Base-by-base conservation (phyloP, 2,113 vertebrate genomes). In the Girardinichthys multiradiatus region DNA sequence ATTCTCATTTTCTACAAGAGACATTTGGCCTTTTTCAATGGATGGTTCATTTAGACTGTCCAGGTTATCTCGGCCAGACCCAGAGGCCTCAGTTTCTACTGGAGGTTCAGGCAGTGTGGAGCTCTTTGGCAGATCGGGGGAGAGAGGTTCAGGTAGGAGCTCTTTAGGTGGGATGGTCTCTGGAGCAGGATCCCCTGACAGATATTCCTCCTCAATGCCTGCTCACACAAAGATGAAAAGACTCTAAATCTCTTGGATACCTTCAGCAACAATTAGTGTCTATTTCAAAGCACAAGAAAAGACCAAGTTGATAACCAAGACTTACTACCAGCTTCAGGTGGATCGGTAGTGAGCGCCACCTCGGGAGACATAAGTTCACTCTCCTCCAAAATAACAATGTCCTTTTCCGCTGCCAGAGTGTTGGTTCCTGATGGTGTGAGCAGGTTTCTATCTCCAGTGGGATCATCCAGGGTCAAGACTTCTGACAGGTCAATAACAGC, bases 171-270 rank as follows among this genome's bases (percentile, higher is more conserved):
- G 45, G 11, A 27, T 58, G 35, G n/a, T 45, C 11, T 79, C 73
- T 58, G 48, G 74, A 69, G 67, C 66, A 19, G 57, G 27, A 42
- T 90, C 88, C 59, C 84, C 75, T 33, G 83, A 15, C 72, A 92
- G 77, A 76, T 78, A 86, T 63, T 92, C 91, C 45, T 91, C 87
- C 31, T 80, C 79, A 62, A 90, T 77, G 69, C 84, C 92, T 94
- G 30, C 29, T 85, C 84, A 77, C 74, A 80, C n/a, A 84, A 69
- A 79, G 35, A 76, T 6, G 24, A 74, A 24, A 69, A 62, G 29
- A 86, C 33, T 68, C 8, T 88, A 2, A 35, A 21, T 26, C 4
- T 28, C 17, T 11, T 30, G 9, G 7, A 63, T 12, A 31, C 26
- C 29, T n/a, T 26, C 17, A 48, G 13, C 19, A 28, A 29, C 19